Conservation (phyloP, 2,888 invertebrate species). For the Dasysyrphus albostriatus region DNA sequence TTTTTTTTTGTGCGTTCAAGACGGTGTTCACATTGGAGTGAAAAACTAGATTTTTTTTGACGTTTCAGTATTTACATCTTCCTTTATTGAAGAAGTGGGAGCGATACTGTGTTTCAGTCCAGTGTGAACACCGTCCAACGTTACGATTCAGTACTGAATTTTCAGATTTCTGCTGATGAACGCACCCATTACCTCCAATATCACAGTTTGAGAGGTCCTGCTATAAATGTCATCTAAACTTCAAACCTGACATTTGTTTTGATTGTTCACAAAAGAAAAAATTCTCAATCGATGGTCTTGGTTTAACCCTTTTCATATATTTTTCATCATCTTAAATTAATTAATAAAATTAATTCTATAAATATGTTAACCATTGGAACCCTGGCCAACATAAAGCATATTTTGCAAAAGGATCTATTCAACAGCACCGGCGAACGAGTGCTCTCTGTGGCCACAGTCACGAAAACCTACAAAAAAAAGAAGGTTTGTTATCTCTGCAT, state of each 20-base stretch:
- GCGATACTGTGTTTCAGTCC: no score
- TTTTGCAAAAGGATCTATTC: constrained; percentile 91
- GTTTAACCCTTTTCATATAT: constrained; percentile 39
- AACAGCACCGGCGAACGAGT: constrained; percentile 91
- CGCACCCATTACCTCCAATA: not conserved
- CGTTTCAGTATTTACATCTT: no score
- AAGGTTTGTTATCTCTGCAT: constrained; percentile 92
- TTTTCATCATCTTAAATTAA: constrained; percentile 9
- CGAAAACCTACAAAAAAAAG: constrained; percentile 92
- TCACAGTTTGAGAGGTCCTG: constrained; percentile 4
- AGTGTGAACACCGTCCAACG: no score
- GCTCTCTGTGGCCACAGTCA: constrained; percentile 91
- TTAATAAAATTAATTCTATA: constrained; percentile 18
- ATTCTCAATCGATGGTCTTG: constrained; percentile 60
- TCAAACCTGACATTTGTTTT: constrained; percentile 61
- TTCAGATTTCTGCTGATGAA: no score
- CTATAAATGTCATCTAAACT: constrained; percentile 23
- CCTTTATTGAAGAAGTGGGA: no score
- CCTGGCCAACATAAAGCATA: constrained; percentile 87
- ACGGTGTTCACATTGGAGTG: no score
- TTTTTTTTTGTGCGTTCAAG: no score
- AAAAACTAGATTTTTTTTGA: no score
- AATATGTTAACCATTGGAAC: constrained; percentile 82
- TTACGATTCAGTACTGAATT: no score
- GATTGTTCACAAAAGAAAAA: constrained; percentile 27